Base-by-base conservation (phyloP, 2,888 invertebrate genomes). In the Xanthia togata region DNA sequence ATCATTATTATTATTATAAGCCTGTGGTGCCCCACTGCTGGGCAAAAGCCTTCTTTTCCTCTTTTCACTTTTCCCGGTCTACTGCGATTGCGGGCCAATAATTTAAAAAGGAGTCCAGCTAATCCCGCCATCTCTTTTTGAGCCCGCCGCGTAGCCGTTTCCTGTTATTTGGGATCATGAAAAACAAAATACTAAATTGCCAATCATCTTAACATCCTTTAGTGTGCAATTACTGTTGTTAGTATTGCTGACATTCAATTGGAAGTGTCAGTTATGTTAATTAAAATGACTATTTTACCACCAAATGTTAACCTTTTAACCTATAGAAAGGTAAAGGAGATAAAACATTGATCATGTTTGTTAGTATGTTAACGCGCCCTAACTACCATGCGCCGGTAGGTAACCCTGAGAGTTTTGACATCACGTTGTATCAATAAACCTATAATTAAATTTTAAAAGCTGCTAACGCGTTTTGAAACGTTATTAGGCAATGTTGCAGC, bases 361-460 rank as follows among this genome's bases (percentile, higher is more conserved):
- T 60, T 38, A 75, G 67, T 4, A 62, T 60, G 23, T 47, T 63
- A 35, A 53, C 60, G 59, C 53, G 72, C 64, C 78, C 50, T 74
- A 83, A 64, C 60, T 9, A n/a, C 62, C 14, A 68, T 50, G 23
- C n/a, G 41, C 41, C 44, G n/a, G 55, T 81, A 83, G 17, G 55
- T 84, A 81, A 73, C 73, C 76, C 57, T 81, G 84, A 81, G 67
- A 69, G 70, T 84, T 73, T 75, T 73, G 73, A 84, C 70, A 76
- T 83, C 38, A 68, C 38, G 57, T 41, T 73, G 44, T 83, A 70
- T 76, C 75, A 73, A 76, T 82, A 86, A 79, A 73, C 83, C 79
- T 76, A 65, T 71, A 82, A 83, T 86, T 83, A 78, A 63, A 55
- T 72, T 86, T 86, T 76, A 73, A 76, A 78, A 78, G 26, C 38